These are phyloP conservation scores for Cephalotes varians DNA, from an alignment of 2,888 invertebrate genomes.

Conservation along the genomic window DNA sequence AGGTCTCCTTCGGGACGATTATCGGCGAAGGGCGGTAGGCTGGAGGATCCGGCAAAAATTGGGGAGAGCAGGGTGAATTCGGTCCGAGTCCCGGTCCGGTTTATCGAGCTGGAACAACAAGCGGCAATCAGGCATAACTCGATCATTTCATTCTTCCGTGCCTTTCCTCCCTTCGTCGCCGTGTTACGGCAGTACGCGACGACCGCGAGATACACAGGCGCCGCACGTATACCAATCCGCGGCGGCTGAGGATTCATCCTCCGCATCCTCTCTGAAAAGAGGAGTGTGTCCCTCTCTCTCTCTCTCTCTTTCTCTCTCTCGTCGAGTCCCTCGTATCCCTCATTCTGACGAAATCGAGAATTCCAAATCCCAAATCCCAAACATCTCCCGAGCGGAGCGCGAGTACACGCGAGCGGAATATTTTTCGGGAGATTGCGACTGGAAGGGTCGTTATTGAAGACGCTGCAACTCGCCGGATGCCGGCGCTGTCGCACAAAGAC, in stretches of 20 bases:
- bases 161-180: constrained; percentile 71
- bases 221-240: constrained; percentile 30
- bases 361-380: constrained; percentile 73
- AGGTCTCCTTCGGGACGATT: constrained; percentile 57
- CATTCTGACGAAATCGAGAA: constrained; percentile 69
- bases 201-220: constrained; percentile 50
- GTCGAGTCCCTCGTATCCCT: constrained; percentile 39
- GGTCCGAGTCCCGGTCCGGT: constrained; percentile 77
- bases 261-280: constrained; percentile 7
- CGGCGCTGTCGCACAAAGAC: not conserved
- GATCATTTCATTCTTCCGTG: constrained; percentile 83
- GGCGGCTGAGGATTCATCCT: constrained; percentile 23
- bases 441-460: constrained; percentile 26
- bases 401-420: constrained; percentile 66
- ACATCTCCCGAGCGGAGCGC: constrained; percentile 60
- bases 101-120: constrained; percentile 84
- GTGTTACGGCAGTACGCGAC: constrained; percentile 51
- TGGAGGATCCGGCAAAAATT: constrained; percentile 68
- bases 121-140: constrained; percentile 84
- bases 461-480: constrained; percentile 1
- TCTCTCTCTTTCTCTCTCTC: not conserved
- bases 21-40: constrained; percentile 41
- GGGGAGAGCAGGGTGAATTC: constrained; percentile 74
- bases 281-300: not conserved
- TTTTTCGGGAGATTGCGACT: constrained; percentile 2